Conservation (phyloP, 1,140 invertebrate species). For the Nymphalis io region DNA sequence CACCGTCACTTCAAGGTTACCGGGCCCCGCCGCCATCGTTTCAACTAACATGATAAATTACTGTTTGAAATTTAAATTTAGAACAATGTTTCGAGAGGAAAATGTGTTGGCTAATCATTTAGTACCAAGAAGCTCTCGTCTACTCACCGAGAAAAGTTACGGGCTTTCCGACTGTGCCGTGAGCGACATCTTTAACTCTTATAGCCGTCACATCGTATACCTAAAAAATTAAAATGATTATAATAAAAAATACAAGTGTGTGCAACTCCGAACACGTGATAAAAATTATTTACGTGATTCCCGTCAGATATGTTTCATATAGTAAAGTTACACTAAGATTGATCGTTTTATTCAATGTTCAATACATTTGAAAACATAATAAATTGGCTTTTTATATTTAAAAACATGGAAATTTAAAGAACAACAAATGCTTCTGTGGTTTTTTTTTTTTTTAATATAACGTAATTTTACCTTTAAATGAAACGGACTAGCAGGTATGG, state of each 20-base stretch:
- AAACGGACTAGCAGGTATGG: conserved; percentile 94
- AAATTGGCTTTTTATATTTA: too few relatives aligned
- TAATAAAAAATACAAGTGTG: not conserved
- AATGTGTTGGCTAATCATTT: not conserved
- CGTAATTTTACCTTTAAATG: conserved; percentile 86
- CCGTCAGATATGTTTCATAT: too few relatives aligned
- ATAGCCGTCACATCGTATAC: conserved; percentile 97
- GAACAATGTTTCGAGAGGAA: not conserved
- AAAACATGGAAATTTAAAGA: too few relatives aligned
- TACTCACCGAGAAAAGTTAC: conserved; percentile 95
- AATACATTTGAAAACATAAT: too few relatives aligned
- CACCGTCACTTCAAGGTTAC: conserved; percentile 98
- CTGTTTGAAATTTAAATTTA: not conserved
- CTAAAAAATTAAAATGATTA: conserved; percentile 54
- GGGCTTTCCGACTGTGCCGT: conserved; percentile 94
- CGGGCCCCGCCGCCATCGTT: conserved; percentile 97
- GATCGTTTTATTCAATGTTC: too few relatives aligned
- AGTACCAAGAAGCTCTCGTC: not conserved
- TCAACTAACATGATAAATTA: conserved; percentile 86
- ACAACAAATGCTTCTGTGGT: too few relatives aligned
- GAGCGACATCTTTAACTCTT: conserved; percentile 94
- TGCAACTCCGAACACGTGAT: too few relatives aligned
- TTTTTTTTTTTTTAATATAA: not conserved
- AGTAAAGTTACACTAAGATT: too few relatives aligned
- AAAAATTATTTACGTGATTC: too few relatives aligned